These are phyloP conservation scores for Formica exsecta DNA, from an alignment of 1,140 invertebrate genomes.

Conservation along the genomic window DNA sequence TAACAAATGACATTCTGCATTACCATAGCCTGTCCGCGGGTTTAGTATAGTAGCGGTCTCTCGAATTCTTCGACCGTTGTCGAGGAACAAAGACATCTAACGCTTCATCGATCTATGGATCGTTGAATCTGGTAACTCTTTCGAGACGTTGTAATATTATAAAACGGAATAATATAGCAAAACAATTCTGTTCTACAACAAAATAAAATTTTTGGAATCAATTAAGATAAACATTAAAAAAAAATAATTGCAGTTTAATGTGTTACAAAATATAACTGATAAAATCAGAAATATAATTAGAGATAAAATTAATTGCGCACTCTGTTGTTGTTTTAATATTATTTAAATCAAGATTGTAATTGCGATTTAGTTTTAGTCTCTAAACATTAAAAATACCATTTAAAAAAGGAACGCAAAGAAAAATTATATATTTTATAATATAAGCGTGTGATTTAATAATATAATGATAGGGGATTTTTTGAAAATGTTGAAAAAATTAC, in stretches of 20 bases:
- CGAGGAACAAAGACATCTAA: slow-evolving; percentile 77
- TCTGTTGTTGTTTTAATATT: not conserved
- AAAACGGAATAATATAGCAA: not conserved
- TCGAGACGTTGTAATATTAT: not conserved
- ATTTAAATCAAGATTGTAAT: not conserved
- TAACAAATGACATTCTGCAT: slow-evolving; percentile 84
- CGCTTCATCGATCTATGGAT: slow-evolving; percentile 28
- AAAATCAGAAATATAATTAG: too few species aligned
- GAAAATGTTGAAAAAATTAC: not conserved
- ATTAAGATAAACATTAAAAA: not conserved
- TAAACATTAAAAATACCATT: not conserved
- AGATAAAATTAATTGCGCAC: not conserved
- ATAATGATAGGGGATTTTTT: not conserved
- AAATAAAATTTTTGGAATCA: not conserved
- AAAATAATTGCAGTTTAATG: too few species aligned
- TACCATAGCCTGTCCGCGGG: slow-evolving; percentile 79
- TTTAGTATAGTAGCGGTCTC: slow-evolving; percentile 71
- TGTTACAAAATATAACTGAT: too few species aligned
- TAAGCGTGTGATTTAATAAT: not conserved
- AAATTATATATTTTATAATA: not conserved
- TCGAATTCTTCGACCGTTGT: slow-evolving; percentile 71
- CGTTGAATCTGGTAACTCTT: not conserved
- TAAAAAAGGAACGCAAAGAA: not conserved
- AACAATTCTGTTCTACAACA: not conserved
- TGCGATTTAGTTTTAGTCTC: not conserved